A percentile compares a stretch with the other conserved stretches of the same genome.
Conservation (phyloP, 2,888 invertebrate species). For the Metopia argyrocephala region DNA sequence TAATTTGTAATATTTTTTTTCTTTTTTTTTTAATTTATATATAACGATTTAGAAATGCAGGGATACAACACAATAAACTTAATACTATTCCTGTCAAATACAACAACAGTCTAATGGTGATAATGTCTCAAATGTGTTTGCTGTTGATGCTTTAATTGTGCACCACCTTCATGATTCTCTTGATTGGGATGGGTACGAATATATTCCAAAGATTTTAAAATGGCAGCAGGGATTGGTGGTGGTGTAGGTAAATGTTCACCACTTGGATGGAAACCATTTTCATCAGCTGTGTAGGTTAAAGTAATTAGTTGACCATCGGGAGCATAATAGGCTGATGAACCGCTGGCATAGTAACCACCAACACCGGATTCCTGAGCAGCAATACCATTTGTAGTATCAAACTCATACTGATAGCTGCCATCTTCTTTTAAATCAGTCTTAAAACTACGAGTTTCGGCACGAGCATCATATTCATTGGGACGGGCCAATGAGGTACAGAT, state of each 20-base stretch:
- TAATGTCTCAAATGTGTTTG: conserved; percentile 33
- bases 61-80: conserved; percentile 40
- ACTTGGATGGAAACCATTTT: conserved; percentile 80
- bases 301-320: conserved; percentile 79
- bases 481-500: conserved; percentile 69
- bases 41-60: conserved; percentile 9
- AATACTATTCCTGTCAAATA: conserved; percentile 24
- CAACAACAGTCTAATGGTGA: conserved; percentile 29
- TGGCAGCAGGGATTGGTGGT: conserved; percentile 75
- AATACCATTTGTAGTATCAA: conserved; percentile 83
- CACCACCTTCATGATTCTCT: conserved; percentile 69
- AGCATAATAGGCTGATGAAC: conserved; percentile 80
- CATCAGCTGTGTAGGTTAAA: conserved; percentile 81
- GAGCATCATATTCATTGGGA: conserved; percentile 71
- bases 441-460: conserved; percentile 76
- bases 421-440: conserved; percentile 77
- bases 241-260: conserved; percentile 78
- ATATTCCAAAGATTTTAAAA: conserved; percentile 74
- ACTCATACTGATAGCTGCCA: conserved; percentile 78
- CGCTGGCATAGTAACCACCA: conserved; percentile 80
- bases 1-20: background rate
- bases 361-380: conserved; percentile 80
- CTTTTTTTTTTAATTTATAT: conserved; percentile 20
- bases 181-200: conserved; percentile 76
- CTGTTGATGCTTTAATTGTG: conserved; percentile 35